Conservation (phyloP, 1,140 invertebrate genomes). For the Bombus picipes region DNA sequence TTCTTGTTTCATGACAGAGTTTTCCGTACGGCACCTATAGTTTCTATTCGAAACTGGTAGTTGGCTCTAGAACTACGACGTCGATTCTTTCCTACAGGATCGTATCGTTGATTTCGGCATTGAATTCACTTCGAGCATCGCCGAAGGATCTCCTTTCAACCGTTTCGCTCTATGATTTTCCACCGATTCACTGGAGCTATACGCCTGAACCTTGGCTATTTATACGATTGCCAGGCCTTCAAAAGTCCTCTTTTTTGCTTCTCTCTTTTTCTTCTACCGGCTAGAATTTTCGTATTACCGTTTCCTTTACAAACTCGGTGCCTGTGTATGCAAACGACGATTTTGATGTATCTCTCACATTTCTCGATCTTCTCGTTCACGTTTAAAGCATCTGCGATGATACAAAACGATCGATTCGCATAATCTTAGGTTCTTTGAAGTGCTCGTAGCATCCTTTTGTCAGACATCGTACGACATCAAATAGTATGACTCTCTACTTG, state of each 20-base stretch:
- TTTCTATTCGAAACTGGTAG: constrained; percentile 49
- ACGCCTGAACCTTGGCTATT: constrained; percentile 40
- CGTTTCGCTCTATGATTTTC: constrained; percentile 50
- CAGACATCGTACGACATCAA: too few species aligned
- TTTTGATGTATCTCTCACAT: not conserved
- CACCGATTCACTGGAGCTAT: constrained; percentile 44
- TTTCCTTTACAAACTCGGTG: constrained; percentile 19
- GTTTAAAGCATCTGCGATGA: not conserved
- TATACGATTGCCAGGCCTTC: constrained; percentile 14
- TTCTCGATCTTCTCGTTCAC: too few species aligned
- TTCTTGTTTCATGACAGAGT: constrained; percentile 50
- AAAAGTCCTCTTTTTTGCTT: not conserved
- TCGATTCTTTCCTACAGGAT: constrained; percentile 60
- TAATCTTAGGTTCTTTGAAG: too few species aligned
- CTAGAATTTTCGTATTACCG: constrained; percentile 20
- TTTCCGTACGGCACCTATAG: constrained; percentile 30
- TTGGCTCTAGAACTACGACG: constrained; percentile 43
- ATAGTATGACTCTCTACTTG: too few species aligned
- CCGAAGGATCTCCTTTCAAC: constrained; percentile 58
- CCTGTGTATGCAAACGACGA: not conserved
- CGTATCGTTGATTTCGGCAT: constrained; percentile 67
- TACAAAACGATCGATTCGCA: not conserved
- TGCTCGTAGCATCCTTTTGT: too few species aligned
- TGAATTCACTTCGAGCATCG: constrained; percentile 53
- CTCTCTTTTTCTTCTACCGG: not conserved